Evolutionary conservation across 2,888 invertebrate species (phyloP).

Genomic region (Catocala sponsa): DNA sequence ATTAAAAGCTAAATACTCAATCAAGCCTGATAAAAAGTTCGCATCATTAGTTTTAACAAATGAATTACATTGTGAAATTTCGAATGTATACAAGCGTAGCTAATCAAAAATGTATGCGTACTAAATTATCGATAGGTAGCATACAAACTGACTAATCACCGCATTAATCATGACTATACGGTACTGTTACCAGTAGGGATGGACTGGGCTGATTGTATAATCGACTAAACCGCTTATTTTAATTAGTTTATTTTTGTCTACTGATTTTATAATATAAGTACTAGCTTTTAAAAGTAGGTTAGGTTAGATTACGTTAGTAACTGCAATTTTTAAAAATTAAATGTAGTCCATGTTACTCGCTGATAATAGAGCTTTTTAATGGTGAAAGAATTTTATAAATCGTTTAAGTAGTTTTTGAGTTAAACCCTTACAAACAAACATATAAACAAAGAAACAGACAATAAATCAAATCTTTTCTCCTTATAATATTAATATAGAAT

Average conservation of each 20-base stretch:
- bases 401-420: no score
- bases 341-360: no score
- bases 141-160: conserved; percentile 56
- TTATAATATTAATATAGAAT: no score
- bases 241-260: neutral
- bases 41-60: conserved; percentile 43
- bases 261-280: no score
- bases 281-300: no score
- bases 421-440: no score
- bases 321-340: no score
- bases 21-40: conserved; percentile 28
- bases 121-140: conserved; percentile 57
- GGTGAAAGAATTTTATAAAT: no score
- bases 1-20: conserved; percentile 31
- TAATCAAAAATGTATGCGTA: conserved; percentile 41
- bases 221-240: conserved; percentile 15
- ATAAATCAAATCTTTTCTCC: no score
- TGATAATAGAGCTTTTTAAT: no score
- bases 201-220: conserved; percentile 23
- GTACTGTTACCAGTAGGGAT: conserved; percentile 42
- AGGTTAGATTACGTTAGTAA: no score
- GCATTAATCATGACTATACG: conserved; percentile 50
- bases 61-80: conserved; percentile 43
- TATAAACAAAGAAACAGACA: no score
- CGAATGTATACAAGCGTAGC: conserved; percentile 34